phyloP scores from a whole-genome alignment of 2,888 invertebrate genomes.

The Dorcus hopei region DNA sequence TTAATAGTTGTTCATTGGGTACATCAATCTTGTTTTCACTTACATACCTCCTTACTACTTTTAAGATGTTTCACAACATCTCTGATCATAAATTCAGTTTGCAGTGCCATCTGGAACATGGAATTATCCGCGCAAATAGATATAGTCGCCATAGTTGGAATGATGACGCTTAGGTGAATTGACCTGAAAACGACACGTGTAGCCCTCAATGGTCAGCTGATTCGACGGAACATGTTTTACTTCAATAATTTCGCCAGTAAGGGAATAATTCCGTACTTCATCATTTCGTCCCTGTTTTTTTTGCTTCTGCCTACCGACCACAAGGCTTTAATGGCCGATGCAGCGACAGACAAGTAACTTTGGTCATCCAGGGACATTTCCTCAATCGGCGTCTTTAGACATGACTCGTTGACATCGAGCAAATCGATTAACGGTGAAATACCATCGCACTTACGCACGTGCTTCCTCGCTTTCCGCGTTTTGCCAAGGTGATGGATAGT shows the following conservation, averaged over 20 bases:
- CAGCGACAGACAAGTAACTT: conserved; percentile 67
- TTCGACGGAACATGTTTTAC: conserved; percentile 39
- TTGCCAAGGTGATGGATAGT: conserved; percentile 87
- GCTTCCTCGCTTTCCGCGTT: conserved; percentile 56
- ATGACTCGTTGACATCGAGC: conserved; percentile 66
- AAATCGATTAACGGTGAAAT: conserved; percentile 73
- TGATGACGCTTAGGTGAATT: conserved; percentile 78
- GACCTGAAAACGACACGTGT: conserved; percentile 42
- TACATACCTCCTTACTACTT: conserved; percentile 2
- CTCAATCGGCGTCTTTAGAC: conserved; percentile 58
- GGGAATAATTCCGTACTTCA: conserved; percentile 73
- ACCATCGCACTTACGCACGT: conserved; percentile 42
- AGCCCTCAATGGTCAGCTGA: too few species aligned
- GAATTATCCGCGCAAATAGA: conserved; percentile 60
- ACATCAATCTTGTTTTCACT: neutral
- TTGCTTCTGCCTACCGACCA: conserved; percentile 75
- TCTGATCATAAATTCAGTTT: conserved; percentile 84
- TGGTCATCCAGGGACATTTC: conserved; percentile 61
- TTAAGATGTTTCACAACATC: conserved; percentile 73
- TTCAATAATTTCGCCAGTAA: conserved; percentile 74
- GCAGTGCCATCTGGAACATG: conserved; percentile 74
- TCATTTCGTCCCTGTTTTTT: conserved; percentile 58
- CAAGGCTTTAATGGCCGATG: conserved; percentile 79
- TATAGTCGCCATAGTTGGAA: conserved; percentile 81
- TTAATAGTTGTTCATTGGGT: too few species aligned